A percentile compares a stretch with the other conserved stretches of the same genome.
Evolutionary conservation across 2,888 invertebrate species (phyloP).

Genomic region (Aphidoletes aphidimyza): DNA sequence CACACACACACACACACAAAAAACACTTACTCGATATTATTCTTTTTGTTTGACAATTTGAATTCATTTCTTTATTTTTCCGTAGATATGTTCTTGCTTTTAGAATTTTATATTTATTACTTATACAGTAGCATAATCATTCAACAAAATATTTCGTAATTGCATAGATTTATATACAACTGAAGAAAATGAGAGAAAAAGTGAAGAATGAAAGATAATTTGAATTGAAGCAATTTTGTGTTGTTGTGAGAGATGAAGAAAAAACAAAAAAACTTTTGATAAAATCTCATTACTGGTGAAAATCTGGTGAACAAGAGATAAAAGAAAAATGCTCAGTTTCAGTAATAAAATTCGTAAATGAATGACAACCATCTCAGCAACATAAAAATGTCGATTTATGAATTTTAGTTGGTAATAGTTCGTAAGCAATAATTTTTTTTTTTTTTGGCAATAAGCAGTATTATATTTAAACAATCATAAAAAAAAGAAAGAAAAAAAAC

Average conservation of each 20-base stretch:
- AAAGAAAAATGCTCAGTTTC: slow-evolving; percentile 27
- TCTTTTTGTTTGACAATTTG: too few species aligned
- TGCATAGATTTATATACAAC: not conserved
- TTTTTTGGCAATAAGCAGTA: slow-evolving; percentile 56
- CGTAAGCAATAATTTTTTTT: slow-evolving; percentile 56
- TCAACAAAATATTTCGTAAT: not conserved
- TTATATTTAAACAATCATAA: slow-evolving; percentile 53
- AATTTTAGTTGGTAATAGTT: slow-evolving; percentile 53
- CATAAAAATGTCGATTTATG: slow-evolving; percentile 33
- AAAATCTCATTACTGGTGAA: too few species aligned
- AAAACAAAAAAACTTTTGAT: not conserved
- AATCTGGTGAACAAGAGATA: too few species aligned
- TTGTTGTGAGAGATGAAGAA: slow-evolving; percentile 35
- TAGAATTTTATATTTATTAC: not conserved
- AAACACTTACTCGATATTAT: not conserved
- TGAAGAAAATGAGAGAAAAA: not conserved
- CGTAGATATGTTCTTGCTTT: slow-evolving; percentile 20
- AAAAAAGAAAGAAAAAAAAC: not conserved
- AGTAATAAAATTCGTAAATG: not conserved
- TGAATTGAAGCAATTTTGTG: slow-evolving; percentile 38
- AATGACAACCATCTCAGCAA: slow-evolving; percentile 19
- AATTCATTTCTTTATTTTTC: not conserved
- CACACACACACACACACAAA: not conserved
- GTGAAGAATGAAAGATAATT: not conserved
- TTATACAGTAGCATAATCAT: slow-evolving; percentile 18